Base-by-base conservation (phyloP, 2,888 invertebrate species). In the Callosobruchus maculatus region DNA sequence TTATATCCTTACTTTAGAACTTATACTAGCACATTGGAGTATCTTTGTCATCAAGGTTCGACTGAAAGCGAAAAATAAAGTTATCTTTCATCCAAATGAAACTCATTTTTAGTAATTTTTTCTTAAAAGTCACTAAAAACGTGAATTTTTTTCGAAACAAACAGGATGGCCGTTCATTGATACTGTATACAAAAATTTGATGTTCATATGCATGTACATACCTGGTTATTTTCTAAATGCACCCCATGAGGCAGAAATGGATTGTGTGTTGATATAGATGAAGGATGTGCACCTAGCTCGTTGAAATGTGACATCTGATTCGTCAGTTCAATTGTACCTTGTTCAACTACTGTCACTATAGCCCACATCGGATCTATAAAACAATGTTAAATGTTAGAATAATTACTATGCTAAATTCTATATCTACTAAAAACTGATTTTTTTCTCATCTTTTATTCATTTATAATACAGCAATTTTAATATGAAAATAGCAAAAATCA, bases 331-430 rank as follows among this genome's bases (percentile, higher is more conserved):
- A 95, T 89, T 67, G 95, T 92, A 79, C 94, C 94, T 84, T 92
- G 92, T 82, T 94, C 94, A 77, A 93, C 94, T 67, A 96, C 96
- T 70, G 92, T 92, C 72, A 96, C 88, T 84, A 95, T 93, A 77
- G 93, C 92, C 94, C 94, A 95, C 84, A 96, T 91, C 74, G 93
- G 90, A 87, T 96, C 95, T 95, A 72, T 22, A 80, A 78, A 72
- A 30, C n/a, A n/a, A n/a, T n/a, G n/a, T 68, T 68, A 71, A 73
- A 26, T 49, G 22, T 7, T 49, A 13, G 26, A n/a, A n/a, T n/a
- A n/a, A n/a, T n/a, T n/a, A n/a, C n/a, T 26, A 26, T 26, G 7
- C 26, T 26, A 26, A 26, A n/a, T n/a, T n/a, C n/a, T n/a, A n/a
- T n/a, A n/a, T n/a, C n/a, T n/a, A n/a, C n/a, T n/a, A n/a, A n/a